Evolutionary conservation across 2,888 invertebrate genomes (phyloP), one percentile per base, ranked within the genome.

Genomic region (Ophioninae sp.): DNA sequence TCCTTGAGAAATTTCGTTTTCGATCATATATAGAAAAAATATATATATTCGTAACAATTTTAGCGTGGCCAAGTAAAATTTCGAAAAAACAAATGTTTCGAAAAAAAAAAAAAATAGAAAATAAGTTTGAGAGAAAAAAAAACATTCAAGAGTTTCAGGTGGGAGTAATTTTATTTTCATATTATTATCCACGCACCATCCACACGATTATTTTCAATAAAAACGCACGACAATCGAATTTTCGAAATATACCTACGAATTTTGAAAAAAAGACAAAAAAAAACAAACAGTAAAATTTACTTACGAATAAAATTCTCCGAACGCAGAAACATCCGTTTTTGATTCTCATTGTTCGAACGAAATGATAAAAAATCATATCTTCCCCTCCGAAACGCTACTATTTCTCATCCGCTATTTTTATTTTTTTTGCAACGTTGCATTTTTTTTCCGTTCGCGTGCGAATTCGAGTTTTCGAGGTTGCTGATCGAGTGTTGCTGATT

Each of bases 401-500:
- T 39, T 68, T 50, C 30, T 30, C 50, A 13, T 57, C n/a, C 5
- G 37, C 57, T 8, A 39, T 44, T 21, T 39, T n/a, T 37, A 0
- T 59, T 20, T 59, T 59, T n/a, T 10, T 20, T 59, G 57, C 57
- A 20, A 44, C 8, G 13, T 5, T 50, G 7, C 61, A 13, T 59
- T 20, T 61, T 62, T 44, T 44, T 65, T 30, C 39, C 44, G 44
- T 65, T 72, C 41, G 64, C 65, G 6, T 39, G 64, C 57, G 23
- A 73, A 37, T 61, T 77, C 21, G 23, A 64, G 73, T 23, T 57
- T 67, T 50, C n/a, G 59, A 69, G 65, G 81, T 65, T 75, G 78
- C 78, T 73, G 78, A 78, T 74, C 70, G 61, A 65, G 74, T 64
- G 83, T 78, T 81, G 77, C 74, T 74, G 73, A 65, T 62, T 13